Base-by-base conservation (phyloP, 2,888 invertebrate species). In the Diplazon laetatorius region DNA sequence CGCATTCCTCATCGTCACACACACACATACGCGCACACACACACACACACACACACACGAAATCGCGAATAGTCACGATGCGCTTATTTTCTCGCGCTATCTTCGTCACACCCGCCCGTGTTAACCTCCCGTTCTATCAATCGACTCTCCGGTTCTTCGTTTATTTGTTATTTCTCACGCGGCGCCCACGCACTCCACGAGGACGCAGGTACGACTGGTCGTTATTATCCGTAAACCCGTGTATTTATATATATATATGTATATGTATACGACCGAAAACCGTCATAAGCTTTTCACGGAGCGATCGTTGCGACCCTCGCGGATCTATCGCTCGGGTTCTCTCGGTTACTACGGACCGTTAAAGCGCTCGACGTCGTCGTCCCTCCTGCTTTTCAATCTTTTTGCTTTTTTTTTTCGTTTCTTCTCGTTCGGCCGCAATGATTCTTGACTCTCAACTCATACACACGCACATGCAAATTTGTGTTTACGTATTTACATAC, bases 1-100 rank as follows among this genome's bases (percentile, higher is more conserved):
- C 83, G 79, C 82, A 82, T 85, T 82, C 84, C 83, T 85, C 84
- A 75, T 78, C 42, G n/a, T 42, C 42, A n/a, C 42, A 10, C n/a
- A n/a, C 42, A 42, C 42, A 42, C 48, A 20, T 18, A 16, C 48
- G 18, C 48, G 20, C 20, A n/a, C 59, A 20, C 37, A 52, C 14
- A 52, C 52, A 25, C 25, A 25, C 52, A 25, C 50, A 55, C 50
- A 20, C 69, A 39, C 70, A 52, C 69, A 63, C 55, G 42, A n/a
- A 46, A 48, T 42, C 48, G 55, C 18, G 25, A 37, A 39, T 39
- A 37, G 39, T 37, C n/a, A 39, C 22, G 16, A 55, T 30, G 30
- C 66, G 52, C 52, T 44, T 30, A 39, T 18, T 16, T 66, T 52
- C 25, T 10, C 50, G 9, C 42, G 14, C 12, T 55, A 37, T 68